Evolutionary conservation across 2,113 vertebrate genomes (phyloP).

Genomic region (Taurulus bubalis): DNA sequence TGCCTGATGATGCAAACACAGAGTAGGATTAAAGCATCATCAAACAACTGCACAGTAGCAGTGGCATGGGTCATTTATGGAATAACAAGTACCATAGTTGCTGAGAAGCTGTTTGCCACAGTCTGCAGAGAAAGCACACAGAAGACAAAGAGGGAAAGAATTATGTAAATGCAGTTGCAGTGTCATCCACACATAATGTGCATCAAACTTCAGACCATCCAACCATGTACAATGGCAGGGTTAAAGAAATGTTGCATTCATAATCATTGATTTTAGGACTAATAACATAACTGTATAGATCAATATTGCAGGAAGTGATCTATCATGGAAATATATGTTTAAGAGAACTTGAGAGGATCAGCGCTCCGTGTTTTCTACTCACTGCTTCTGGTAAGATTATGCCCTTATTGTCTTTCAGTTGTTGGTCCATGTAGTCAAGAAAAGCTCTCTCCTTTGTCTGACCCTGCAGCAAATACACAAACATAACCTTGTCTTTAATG

Average conservation of each 20-base stretch:
- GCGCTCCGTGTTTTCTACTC: constrained; percentile 26
- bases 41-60: not conserved
- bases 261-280: not conserved
- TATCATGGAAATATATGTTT: not conserved
- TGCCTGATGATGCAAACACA: not conserved
- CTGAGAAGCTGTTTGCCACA: constrained; percentile 52
- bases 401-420: constrained; percentile 40
- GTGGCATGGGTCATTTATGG: not conserved
- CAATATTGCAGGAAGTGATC: not conserved
- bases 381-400: constrained; percentile 40
- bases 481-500: not conserved
- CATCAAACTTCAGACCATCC: not conserved
- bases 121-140: constrained; percentile 41
- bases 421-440: constrained; percentile 42
- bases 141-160: not conserved
- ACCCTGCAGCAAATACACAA: constrained; percentile 38
- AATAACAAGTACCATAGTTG: constrained; percentile 51
- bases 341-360: not conserved
- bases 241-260: not conserved
- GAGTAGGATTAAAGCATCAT: not conserved
- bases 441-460: constrained; percentile 54
- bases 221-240: not conserved
- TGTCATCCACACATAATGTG: not conserved
- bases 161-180: not conserved
- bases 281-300: not conserved